Percentiles rank a stretch among this genome's conserved stretches.
Evolutionary conservation across 2,888 invertebrate genomes (phyloP).

Genomic region (Congeria kusceri): DNA sequence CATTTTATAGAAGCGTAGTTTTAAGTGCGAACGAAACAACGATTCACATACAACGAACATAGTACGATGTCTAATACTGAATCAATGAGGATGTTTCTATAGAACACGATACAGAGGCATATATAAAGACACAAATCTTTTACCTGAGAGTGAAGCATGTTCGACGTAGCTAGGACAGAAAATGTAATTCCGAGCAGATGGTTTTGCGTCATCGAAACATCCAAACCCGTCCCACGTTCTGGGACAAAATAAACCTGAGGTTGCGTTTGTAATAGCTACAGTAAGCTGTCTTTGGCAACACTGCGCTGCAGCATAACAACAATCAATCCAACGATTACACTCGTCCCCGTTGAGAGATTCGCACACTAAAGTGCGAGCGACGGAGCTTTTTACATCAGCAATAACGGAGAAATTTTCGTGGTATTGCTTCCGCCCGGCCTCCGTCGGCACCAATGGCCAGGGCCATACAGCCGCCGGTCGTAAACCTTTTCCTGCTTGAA

Average conservation of each 20-base stretch:
- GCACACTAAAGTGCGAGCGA: conserved; percentile 59
- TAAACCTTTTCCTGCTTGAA: background rate
- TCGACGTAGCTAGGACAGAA: conserved; percentile 74
- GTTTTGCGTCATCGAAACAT: conserved; percentile 71
- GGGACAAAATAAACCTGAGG: conserved; percentile 64
- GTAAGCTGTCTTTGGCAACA: conserved; percentile 70
- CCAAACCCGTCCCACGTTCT: conserved; percentile 79
- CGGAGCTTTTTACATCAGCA: conserved; percentile 66
- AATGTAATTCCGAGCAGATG: conserved; percentile 73
- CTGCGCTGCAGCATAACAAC: conserved; percentile 65
- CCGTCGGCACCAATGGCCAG: background rate
- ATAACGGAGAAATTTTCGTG: conserved; percentile 30
- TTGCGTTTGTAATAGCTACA: conserved; percentile 29
- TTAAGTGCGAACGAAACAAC: no score
- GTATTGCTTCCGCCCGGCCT: background rate
- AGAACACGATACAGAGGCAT: background rate
- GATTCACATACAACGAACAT: no score
- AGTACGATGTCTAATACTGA: no score
- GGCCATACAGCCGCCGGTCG: background rate
- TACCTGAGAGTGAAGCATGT: conserved; percentile 85
- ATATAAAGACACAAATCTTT: conserved; percentile 52
- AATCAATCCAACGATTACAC: conserved; percentile 72
- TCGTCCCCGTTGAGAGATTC: conserved; percentile 58
- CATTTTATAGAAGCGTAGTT: no score
- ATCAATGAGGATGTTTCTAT: no score